Evolutionary conservation across 2,888 invertebrate species (phyloP), one percentile per base, ranked within the genome.

Genomic region (Nemotelus pantherinus): DNA sequence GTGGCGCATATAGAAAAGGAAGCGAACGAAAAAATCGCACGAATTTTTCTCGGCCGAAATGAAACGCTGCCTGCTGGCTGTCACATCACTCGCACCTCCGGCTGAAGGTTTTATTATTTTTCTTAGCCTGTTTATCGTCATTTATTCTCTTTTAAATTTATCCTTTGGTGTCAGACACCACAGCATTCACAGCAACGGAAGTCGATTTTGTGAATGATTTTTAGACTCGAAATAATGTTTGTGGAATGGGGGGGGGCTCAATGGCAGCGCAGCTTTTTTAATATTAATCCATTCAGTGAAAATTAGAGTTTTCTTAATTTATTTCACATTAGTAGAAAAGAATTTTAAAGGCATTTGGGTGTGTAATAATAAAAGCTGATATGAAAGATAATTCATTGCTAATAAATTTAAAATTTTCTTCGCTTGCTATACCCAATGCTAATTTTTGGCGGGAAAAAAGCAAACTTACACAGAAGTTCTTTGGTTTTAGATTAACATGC

Each of bases 91-190:
- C 74, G 45, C 60, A 47, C 50, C 41, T 60, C 7, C 41, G 3
- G 47, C 39, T 45, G 60, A 60, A 3, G 47, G 60, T 74, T 74
- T 72, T 48, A 60, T 74, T 50, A 60, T 63, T 63, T 63, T 74
- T 63, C 74, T 74, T 60, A 55, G 68, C 50, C 50, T 68, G 68
- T 72, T 72, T 72, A 72, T 58, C 72, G 58, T 60, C 58, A 72
- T 60, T 72, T 67, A 67, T 45, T n/a, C 47, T 67, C 47, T 47
- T 25, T 41, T 41, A 60, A 74, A 48, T 60, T 74, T 63, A 60
- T 48, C 48, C 48, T 55, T 74, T 60, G 39, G 63, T 48, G 63
- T 63, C 72, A 60, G 41, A 74, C 63, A 48, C 39, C 48, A 25
- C 48, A 48, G 48, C 39, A 25, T 47, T 63, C 63, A 53, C 10